Conservation (phyloP, 1,140 invertebrate genomes). For the Parasteatoda tepidariorum region DNA sequence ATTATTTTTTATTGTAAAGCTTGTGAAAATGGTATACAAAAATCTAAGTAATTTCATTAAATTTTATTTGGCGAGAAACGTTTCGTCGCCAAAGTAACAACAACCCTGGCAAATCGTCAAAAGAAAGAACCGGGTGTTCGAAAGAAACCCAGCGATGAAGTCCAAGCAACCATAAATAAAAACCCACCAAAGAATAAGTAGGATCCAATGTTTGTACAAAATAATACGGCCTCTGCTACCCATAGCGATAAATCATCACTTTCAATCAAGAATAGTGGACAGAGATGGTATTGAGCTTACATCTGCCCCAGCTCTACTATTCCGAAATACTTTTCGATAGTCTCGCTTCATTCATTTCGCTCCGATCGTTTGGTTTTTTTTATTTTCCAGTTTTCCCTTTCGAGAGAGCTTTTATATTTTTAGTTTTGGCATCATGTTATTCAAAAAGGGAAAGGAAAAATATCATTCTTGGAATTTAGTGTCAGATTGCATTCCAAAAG, state of each 20-base stretch:
- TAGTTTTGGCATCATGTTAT: neutral
- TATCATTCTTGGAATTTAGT: no score
- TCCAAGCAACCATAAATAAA: slow-evolving; percentile 45
- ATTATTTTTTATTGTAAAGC: no score
- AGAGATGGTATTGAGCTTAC: neutral
- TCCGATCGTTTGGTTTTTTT: neutral
- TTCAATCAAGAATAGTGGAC: slow-evolving; percentile 48
- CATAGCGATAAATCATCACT: slow-evolving; percentile 35
- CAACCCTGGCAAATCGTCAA: neutral
- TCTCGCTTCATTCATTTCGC: slow-evolving; percentile 9
- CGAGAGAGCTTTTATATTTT: neutral
- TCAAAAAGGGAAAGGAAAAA: neutral
- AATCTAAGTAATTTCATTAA: no score
- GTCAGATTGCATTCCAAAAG: no score
- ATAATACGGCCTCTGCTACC: slow-evolving; percentile 49
- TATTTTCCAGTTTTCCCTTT: neutral
- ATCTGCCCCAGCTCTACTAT: neutral
- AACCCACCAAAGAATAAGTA: slow-evolving; percentile 43
- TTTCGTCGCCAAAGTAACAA: neutral
- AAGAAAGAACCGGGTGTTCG: neutral
- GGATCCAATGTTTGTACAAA: slow-evolving; percentile 54
- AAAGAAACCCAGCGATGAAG: slow-evolving; percentile 13
- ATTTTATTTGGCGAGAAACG: neutral
- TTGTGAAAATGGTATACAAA: no score
- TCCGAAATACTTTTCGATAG: no score